Base-by-base conservation (phyloP, 1,140 invertebrate species). In the Phthorimaea operculella region DNA sequence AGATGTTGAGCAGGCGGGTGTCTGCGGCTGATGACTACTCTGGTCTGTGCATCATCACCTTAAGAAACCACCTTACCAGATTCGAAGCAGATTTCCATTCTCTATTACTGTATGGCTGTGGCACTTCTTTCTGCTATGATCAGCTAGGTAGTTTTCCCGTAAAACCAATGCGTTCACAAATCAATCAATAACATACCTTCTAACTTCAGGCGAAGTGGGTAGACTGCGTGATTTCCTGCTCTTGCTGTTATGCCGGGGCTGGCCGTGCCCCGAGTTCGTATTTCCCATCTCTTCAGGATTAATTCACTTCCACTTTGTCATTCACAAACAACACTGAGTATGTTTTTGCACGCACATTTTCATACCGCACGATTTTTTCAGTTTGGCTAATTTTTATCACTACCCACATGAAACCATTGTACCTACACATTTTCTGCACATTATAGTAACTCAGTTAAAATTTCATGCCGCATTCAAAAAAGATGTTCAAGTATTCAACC, bases 141-240 rank as follows among this genome's bases (percentile, higher is more conserved):
- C n/a, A n/a, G n/a, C n/a, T n/a, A n/a, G n/a, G n/a, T n/a, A n/a
- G 2, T 28, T 28, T 28, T 28, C 2, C 21, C 21, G 21, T 28
- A 6, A 28, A 28, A 28, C 21, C 2, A 28, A 6, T 28, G 21
- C 21, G 21, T 4, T 28, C 2, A 28, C 21, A 28, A 4, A 28
- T 6, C 2, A 28, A 28, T 28, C 21, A 28, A 28, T 28, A 28
- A 28, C 61, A 21, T 74, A 86, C 85, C 85, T 85, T 64, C 85
- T 74, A 17, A 86, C 85, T 81, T 86, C 85, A 50, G 85, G 85
- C 10, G 82, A 85, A 14, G 85, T 86, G 44, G 85, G 85, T 57
- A 86, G 63, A 60, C 85, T 86, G 53, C 85, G 71, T 15, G 77
- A 84, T 62, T 84, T 85, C 58, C 85, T 75, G 60, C 66, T 79